These are phyloP conservation scores for Stenichneumon culpator DNA, from an alignment of 2,888 invertebrate species.

Conservation along the genomic window DNA sequence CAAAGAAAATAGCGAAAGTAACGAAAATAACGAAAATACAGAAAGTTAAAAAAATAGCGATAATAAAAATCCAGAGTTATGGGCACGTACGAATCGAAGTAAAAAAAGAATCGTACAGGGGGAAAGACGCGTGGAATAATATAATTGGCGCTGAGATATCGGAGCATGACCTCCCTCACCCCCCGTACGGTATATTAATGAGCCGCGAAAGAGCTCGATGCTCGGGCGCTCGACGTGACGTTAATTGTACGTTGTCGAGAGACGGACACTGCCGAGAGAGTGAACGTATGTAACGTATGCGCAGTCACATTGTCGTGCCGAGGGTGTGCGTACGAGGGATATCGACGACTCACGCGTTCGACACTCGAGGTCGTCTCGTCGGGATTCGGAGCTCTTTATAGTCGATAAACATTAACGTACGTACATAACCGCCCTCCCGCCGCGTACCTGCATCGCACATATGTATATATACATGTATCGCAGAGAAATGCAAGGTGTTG, in stretches of 20 bases:
- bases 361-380: constrained; percentile 51
- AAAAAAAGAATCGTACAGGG: background rate
- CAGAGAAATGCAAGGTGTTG: constrained; percentile 42
- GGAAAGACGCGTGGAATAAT: constrained; percentile 12
- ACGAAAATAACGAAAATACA: no score
- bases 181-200: constrained; percentile 46
- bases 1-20: no score
- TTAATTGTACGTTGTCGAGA: constrained; percentile 51
- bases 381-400: constrained; percentile 50
- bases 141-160: constrained; percentile 29
- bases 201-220: constrained; percentile 58
- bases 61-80: no score
- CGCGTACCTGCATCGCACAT: background rate
- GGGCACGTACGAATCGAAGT: constrained; percentile 10
- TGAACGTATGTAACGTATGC: constrained; percentile 4
- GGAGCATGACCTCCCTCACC: background rate
- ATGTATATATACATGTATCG: background rate
- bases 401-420: constrained; percentile 54
- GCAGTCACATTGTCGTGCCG: constrained; percentile 24
- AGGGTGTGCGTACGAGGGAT: background rate
- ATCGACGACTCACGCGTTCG: constrained; percentile 58
- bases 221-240: constrained; percentile 42
- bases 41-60: no score
- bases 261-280: constrained; percentile 29
- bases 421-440: constrained; percentile 7